Percentiles rank a stretch among this genome's conserved stretches.
Conservation (phyloP, 2,888 invertebrate genomes). For the Allolobophora icterica region DNA sequence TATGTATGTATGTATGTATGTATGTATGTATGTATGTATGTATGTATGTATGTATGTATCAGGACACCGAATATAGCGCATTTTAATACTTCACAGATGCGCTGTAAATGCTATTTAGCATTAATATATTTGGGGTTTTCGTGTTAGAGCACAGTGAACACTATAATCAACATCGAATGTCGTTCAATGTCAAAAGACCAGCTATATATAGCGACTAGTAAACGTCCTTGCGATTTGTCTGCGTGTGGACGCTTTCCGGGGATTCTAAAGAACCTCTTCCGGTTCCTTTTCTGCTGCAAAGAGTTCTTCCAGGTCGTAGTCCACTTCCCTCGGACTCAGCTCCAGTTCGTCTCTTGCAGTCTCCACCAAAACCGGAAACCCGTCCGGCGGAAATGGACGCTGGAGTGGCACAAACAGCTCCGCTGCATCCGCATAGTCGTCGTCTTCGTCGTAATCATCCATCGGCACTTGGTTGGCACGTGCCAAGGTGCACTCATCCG, state of each 20-base stretch:
- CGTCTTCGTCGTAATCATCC: neutral
- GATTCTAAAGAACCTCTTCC: neutral
- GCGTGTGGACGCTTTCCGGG: neutral
- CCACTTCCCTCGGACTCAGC: neutral
- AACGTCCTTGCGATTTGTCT: no score
- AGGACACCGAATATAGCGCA: no score
- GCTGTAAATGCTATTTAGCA: no score
- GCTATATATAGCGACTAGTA: no score
- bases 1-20: no score
- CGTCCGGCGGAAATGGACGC: neutral
- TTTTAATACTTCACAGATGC: no score
- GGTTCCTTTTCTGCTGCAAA: neutral
- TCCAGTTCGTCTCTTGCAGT: neutral
- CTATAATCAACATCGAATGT: no score
- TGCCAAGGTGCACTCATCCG: neutral
- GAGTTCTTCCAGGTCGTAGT: slow-evolving; percentile 1
- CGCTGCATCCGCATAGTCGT: neutral
- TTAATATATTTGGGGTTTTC: no score
- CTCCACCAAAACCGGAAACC: neutral
- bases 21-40: no score
- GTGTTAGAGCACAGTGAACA: no score
- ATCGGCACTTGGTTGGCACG: neutral
- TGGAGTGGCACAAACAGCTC: neutral
- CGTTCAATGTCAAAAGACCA: no score
- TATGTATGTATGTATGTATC: no score